These are phyloP conservation scores for Sylvia atricapilla DNA, from an alignment of 2,113 vertebrate genomes.

Conservation along the genomic window DNA sequence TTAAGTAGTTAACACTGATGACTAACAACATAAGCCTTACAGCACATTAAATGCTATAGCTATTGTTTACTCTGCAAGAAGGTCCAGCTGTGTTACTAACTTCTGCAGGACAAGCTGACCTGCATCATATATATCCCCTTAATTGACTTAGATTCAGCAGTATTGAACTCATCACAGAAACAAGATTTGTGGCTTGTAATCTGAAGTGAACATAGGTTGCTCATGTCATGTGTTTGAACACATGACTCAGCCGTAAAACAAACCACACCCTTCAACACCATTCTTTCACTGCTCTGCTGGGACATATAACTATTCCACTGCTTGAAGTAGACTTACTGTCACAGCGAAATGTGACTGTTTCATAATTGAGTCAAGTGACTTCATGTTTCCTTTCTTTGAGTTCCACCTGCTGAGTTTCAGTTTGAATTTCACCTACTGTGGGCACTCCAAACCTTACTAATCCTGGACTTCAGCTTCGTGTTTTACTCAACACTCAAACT, in stretches of 20 bases:
- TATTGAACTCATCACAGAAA: background rate
- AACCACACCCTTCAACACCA: background rate
- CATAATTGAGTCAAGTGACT: background rate
- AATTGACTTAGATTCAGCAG: background rate
- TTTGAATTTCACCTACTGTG: background rate
- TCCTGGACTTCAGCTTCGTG: background rate
- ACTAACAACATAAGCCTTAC: background rate
- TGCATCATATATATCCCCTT: background rate
- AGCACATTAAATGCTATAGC: background rate
- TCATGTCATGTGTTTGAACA: background rate
- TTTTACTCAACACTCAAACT: background rate
- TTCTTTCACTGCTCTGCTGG: background rate
- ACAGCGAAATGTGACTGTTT: background rate
- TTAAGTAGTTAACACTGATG: background rate
- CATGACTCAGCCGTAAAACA: background rate
- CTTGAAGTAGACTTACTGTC: background rate
- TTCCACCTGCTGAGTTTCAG: conserved; percentile 1
- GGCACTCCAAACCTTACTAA: background rate
- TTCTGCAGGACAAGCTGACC: background rate
- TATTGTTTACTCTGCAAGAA: background rate
- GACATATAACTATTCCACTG: background rate
- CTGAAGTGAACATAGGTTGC: background rate
- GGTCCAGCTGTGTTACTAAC: background rate
- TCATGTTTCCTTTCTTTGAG: background rate
- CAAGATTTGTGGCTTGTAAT: background rate